Conservation (phyloP, 2,888 invertebrate species). For the Theodoxus fluviatilis region DNA sequence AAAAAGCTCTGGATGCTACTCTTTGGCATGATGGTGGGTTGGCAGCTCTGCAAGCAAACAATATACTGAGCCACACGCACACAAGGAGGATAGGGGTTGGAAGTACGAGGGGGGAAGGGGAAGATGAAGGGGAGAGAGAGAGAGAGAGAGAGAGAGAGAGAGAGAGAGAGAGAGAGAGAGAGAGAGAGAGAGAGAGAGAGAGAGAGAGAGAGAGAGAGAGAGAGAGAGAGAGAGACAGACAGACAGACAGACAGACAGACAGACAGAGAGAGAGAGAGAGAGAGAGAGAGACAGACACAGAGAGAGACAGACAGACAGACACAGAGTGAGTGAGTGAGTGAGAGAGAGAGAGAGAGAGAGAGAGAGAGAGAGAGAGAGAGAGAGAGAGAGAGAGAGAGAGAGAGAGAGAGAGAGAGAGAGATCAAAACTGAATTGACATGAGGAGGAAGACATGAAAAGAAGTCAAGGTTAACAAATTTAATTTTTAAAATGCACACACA, state of each 20-base stretch:
- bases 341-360: neutral
- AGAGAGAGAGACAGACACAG: neutral
- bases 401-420: constrained; percentile 26
- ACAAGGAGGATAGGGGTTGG: neutral
- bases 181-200: constrained; percentile 11
- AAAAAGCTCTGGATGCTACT: too few species aligned
- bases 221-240: neutral
- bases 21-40: too few species aligned
- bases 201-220: constrained; percentile 21
- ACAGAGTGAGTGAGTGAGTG: neutral
- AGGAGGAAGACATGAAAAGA: neutral
- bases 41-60: too few species aligned
- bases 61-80: neutral
- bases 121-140: neutral
- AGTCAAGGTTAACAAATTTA: too few species aligned
- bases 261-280: neutral
- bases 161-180: neutral
- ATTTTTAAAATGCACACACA: constrained; percentile 8
- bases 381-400: constrained; percentile 27
- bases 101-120: neutral
- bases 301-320: neutral
- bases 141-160: neutral
- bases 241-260: neutral
- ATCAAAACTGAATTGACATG: constrained; percentile 21
- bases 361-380: constrained; percentile 22